Conservation (phyloP, 1,140 invertebrate genomes). For the Neodiprion virginianus region DNA sequence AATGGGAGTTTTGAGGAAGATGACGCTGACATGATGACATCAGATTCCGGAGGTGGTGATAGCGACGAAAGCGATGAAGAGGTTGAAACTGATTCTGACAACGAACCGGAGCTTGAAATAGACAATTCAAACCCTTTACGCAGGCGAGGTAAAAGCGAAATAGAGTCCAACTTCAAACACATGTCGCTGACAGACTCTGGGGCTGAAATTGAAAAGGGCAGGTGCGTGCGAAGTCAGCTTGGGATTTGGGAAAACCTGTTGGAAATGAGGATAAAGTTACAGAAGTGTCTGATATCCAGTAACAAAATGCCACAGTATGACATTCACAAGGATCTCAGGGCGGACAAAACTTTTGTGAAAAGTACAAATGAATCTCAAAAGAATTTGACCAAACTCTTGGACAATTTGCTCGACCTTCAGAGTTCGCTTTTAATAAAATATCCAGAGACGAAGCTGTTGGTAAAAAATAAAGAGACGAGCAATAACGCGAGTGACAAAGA, state of each 20-base stretch:
- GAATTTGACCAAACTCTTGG: slow-evolving; percentile 66
- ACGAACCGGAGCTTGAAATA: slow-evolving; percentile 29
- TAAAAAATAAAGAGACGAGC: slow-evolving; percentile 36
- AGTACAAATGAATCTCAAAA: slow-evolving; percentile 61
- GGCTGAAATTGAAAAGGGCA: slow-evolving; percentile 78
- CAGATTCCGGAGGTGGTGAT: slow-evolving; percentile 33
- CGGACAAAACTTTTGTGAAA: slow-evolving; percentile 62
- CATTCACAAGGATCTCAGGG: slow-evolving; percentile 60
- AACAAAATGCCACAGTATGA: slow-evolving; percentile 80
- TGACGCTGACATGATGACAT: slow-evolving; percentile 40
- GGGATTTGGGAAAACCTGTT: slow-evolving; percentile 83
- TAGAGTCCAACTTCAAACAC: slow-evolving; percentile 62
- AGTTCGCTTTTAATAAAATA: slow-evolving; percentile 66
- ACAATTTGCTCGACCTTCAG: slow-evolving; percentile 71
- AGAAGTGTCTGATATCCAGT: slow-evolving; percentile 75
- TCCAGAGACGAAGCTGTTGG: slow-evolving; percentile 69
- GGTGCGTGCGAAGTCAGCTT: slow-evolving; percentile 78
- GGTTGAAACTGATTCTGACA: slow-evolving; percentile 33
- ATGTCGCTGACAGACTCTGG: slow-evolving; percentile 63
- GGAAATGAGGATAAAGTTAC: slow-evolving; percentile 84
- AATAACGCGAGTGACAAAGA: slow-evolving; percentile 30
- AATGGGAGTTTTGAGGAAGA: neutral
- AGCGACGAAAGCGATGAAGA: slow-evolving; percentile 48
- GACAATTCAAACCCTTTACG: slow-evolving; percentile 53
- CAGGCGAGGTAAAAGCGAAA: slow-evolving; percentile 47